Percentiles rank a stretch among this genome's conserved stretches.
These are phyloP conservation scores for Vulpes lagopus DNA, from an alignment of 2,113 vertebrate genomes.

Conservation along the genomic window DNA sequence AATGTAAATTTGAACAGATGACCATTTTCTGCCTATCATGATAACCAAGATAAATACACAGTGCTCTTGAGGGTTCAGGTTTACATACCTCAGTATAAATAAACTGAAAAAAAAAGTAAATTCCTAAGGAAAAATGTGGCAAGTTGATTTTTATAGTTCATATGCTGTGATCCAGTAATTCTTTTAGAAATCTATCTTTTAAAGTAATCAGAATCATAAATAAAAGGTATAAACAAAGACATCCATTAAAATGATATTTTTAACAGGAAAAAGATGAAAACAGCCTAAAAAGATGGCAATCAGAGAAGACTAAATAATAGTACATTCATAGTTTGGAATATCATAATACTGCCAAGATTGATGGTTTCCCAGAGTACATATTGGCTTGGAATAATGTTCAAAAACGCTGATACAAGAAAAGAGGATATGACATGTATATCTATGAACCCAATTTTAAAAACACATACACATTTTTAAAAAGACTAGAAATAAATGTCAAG, in stretches of 20 bases:
- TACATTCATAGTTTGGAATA: background rate
- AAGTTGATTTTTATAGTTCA: background rate
- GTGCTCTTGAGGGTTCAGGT: background rate
- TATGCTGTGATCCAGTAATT: background rate
- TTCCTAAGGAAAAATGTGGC: background rate
- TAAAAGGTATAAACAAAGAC: background rate
- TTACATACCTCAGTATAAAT: background rate
- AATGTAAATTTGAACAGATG: slow-evolving; percentile 21
- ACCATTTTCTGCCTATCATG: background rate
- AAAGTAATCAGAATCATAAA: slow-evolving; percentile 35
- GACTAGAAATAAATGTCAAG: background rate
- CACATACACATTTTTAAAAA: background rate
- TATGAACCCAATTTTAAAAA: background rate
- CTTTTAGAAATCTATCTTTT: background rate
- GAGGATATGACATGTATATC: background rate
- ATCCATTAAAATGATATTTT: background rate
- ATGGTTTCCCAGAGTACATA: background rate
- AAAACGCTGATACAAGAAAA: background rate
- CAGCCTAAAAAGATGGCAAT: background rate
- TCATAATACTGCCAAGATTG: background rate
- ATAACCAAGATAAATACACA: background rate
- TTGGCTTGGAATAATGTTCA: background rate
- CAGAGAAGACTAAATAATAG: background rate
- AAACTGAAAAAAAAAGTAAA: background rate
- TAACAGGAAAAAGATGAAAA: background rate